A percentile compares a stretch with the other conserved stretches of the same genome.
Conservation (phyloP, 1,140 invertebrate species). For the Acromyrmex echinatior region DNA sequence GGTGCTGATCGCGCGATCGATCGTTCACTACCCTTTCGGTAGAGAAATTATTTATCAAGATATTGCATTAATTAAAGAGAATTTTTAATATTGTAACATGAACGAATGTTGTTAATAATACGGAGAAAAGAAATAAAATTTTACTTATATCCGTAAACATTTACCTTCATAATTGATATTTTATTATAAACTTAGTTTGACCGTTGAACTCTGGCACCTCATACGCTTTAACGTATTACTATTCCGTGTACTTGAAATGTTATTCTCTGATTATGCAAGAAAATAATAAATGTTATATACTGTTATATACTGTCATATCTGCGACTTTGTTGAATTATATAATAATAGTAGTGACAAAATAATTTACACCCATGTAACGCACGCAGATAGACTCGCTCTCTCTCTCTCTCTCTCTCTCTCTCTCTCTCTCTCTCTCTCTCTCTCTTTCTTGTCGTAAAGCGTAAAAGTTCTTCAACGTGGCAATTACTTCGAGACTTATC, state of each 20-base stretch:
- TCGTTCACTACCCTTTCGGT: background rate
- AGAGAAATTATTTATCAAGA: background rate
- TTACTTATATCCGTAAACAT: background rate
- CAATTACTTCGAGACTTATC: constrained; percentile 64
- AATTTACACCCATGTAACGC: constrained; percentile 15
- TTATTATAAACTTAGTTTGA: background rate
- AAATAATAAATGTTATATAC: constrained; percentile 5
- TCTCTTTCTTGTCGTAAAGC: constrained; percentile 26
- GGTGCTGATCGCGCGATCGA: background rate
- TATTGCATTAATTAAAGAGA: constrained; percentile 16
- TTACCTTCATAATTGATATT: background rate
- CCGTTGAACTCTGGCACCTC: background rate
- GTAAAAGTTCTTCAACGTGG: constrained; percentile 58
- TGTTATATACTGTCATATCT: constrained; percentile 16
- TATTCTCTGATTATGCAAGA: background rate
- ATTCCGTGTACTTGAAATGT: background rate
- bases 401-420: background rate
- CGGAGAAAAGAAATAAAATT: background rate
- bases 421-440: background rate
- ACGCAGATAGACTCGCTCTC: background rate
- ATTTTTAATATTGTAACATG: background rate
- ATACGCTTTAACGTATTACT: background rate
- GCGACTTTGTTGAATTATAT: constrained; percentile 28
- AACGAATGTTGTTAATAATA: too few species aligned
- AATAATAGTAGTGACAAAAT: constrained; percentile 22